Percentiles rank a stretch among this genome's conserved stretches.
phyloP scores from a whole-genome alignment of 2,888 invertebrate genomes.

The Neria commutata region DNA sequence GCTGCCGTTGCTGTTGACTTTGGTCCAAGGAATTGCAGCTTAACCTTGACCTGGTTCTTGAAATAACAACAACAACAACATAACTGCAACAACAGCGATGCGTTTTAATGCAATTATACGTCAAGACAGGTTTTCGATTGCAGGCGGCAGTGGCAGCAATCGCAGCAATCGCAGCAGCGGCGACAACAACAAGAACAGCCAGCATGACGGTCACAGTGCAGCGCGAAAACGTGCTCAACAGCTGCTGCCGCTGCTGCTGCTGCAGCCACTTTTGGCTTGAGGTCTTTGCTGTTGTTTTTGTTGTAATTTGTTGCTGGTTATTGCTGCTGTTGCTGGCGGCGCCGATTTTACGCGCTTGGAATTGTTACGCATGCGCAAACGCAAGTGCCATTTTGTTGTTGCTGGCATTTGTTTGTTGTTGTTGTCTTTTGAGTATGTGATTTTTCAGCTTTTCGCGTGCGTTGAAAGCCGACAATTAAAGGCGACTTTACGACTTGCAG shows the following conservation, averaged over 20 bases:
- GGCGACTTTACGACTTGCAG: not conserved
- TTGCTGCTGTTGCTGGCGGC: conserved; percentile 11
- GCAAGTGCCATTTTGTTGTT: conserved; percentile 26
- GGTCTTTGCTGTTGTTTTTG: not conserved
- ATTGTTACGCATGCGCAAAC: conserved; percentile 47
- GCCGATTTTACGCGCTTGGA: conserved; percentile 28
- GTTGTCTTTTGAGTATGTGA: conserved; percentile 14
- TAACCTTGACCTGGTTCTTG: conserved; percentile 62
- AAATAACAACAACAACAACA: conserved; percentile 52
- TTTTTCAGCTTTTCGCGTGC: not conserved
- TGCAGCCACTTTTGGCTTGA: not conserved
- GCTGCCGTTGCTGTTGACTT: conserved; percentile 36
- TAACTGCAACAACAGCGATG: conserved; percentile 26
- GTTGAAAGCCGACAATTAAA: not conserved
- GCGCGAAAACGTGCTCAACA: conserved; percentile 1
- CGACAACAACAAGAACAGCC: not conserved
- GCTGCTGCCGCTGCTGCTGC: conserved; percentile 3
- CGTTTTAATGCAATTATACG: conserved; percentile 20
- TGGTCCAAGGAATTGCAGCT: conserved; percentile 42
- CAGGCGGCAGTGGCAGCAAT: conserved; percentile 16
- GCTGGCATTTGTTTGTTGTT: conserved; percentile 14
- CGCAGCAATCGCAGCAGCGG: not conserved
- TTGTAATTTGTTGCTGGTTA: not conserved
- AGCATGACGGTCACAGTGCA: not conserved
- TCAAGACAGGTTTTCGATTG: conserved; percentile 23